Evolutionary conservation across 2,113 vertebrate genomes (phyloP).

Genomic region (Pandion haliaetus): DNA sequence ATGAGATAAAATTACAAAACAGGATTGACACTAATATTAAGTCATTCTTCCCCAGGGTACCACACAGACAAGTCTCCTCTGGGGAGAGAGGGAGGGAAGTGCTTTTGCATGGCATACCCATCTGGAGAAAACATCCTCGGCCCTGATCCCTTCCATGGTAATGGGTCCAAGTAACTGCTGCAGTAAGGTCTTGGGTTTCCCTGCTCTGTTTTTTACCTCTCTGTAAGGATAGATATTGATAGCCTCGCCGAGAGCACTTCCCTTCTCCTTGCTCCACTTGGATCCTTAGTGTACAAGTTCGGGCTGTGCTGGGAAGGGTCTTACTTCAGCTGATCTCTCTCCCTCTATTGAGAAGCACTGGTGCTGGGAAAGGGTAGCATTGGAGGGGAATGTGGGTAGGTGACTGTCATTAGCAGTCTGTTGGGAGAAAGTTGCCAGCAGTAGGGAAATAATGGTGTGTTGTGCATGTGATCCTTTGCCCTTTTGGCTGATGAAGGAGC

Average conservation of each 20-base stretch:
- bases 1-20: neutral
- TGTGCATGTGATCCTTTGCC: conserved; percentile 55
- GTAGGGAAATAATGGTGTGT: conserved; percentile 52
- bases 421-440: conserved; percentile 38
- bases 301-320: neutral
- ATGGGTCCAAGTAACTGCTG: neutral
- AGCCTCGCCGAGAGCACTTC: neutral
- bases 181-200: neutral
- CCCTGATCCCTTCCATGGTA: neutral
- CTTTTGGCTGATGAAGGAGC: conserved; percentile 58
- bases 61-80: neutral
- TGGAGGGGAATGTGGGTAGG: neutral
- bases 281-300: neutral
- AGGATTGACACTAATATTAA: neutral
- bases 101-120: neutral
- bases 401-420: conserved; percentile 5
- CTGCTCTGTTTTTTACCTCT: neutral
- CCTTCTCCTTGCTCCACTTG: neutral
- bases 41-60: neutral
- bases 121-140: neutral
- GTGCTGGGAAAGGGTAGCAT: neutral
- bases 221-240: neutral
- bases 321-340: neutral
- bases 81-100: neutral
- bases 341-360: neutral